A percentile compares a stretch with the other conserved stretches of the same genome.
These are phyloP conservation scores for Takifugu bimaculatus DNA, from an alignment of 2,113 vertebrate genomes.

Conservation along the genomic window DNA sequence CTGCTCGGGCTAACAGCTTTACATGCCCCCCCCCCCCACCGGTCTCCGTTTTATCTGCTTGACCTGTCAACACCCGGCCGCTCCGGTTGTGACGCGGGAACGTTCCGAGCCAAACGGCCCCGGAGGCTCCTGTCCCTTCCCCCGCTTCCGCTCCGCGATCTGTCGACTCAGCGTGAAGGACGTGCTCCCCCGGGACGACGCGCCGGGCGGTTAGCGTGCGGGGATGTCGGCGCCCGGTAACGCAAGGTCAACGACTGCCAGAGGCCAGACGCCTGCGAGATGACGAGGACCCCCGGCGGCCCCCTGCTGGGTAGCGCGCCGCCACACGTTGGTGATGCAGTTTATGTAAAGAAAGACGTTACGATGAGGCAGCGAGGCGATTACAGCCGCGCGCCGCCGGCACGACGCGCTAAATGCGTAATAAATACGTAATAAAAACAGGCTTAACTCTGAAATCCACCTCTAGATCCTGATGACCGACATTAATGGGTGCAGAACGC, in stretches of 20 bases:
- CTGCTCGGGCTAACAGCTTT: not conserved
- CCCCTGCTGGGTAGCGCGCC: slow-evolving; percentile 32
- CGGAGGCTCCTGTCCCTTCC: slow-evolving; percentile 29
- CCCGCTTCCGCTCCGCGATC: slow-evolving; percentile 42
- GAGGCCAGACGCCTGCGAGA: slow-evolving; percentile 31
- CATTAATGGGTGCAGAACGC: slow-evolving; percentile 60
- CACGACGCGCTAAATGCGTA: not conserved
- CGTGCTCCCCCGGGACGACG: slow-evolving; percentile 48
- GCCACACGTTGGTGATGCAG: not conserved
- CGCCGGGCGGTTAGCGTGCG: slow-evolving; percentile 46
- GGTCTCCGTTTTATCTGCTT: slow-evolving; percentile 23
- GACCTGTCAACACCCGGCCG: slow-evolving; percentile 16
- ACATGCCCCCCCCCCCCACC: not conserved
- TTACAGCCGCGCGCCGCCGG: not conserved
- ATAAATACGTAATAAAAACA: not conserved
- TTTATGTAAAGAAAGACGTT: not conserved
- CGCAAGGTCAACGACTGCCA: slow-evolving; percentile 53
- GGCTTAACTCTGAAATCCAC: slow-evolving; percentile 33
- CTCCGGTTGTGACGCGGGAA: slow-evolving; percentile 22
- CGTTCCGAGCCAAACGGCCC: slow-evolving; percentile 7
- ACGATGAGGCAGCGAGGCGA: slow-evolving; percentile 3
- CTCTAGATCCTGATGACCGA: slow-evolving; percentile 61
- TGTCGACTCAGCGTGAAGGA: slow-evolving; percentile 65
- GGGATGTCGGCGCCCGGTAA: slow-evolving; percentile 17
- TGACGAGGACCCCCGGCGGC: slow-evolving; percentile 25